Evolutionary conservation across 2,113 vertebrate species (phyloP).

Genomic region (Panthera tigris): DNA sequence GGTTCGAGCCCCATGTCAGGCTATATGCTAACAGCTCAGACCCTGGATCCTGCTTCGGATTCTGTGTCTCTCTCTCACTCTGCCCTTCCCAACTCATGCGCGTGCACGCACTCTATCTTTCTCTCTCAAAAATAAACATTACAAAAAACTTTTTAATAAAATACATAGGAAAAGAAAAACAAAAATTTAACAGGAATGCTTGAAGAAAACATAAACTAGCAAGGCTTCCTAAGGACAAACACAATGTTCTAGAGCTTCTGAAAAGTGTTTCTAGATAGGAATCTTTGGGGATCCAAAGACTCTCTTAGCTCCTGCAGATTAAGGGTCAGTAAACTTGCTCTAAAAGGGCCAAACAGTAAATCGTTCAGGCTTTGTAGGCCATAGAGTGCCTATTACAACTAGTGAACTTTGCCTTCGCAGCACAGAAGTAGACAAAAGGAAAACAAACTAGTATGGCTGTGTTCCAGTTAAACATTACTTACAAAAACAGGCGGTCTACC

Average conservation of each 20-base stretch:
- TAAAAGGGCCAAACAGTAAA: neutral
- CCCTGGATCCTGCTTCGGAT: too few species aligned
- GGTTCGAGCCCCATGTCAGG: too few species aligned
- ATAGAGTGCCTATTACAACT: neutral
- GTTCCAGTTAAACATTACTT: neutral
- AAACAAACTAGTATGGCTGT: neutral
- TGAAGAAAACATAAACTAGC: constrained; percentile 64
- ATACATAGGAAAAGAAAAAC: neutral
- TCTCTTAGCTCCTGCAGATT: rapidly evolving
- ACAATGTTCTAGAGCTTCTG: neutral
- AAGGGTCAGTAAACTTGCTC: neutral
- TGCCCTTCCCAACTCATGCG: too few species aligned
- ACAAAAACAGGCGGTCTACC: neutral
- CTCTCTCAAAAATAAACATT: too few species aligned
- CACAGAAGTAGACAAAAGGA: neutral
- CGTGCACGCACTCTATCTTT: too few species aligned
- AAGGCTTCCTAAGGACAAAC: constrained; percentile 20
- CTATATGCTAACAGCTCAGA: too few species aligned
- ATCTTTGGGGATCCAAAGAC: neutral
- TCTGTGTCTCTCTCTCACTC: too few species aligned
- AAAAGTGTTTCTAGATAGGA: constrained; percentile 70
- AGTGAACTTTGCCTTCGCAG: neutral
- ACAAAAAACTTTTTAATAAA: neutral
- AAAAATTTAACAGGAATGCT: constrained; percentile 9
- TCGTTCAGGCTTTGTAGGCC: neutral